These are phyloP conservation scores for Patella depressa DNA, from an alignment of 2,888 invertebrate genomes.

Conservation along the genomic window DNA sequence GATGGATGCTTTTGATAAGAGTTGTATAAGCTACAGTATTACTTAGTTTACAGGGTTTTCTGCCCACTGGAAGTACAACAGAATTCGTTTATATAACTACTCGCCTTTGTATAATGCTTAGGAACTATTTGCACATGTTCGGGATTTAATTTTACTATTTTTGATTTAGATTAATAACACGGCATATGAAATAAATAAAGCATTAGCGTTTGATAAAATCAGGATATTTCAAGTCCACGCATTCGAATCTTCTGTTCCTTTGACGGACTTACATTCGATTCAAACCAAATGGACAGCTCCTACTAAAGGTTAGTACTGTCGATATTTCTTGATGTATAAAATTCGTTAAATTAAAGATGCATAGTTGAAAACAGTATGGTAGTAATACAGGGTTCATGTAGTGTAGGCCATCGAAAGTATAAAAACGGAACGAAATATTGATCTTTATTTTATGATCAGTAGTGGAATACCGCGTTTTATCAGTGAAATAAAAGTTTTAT, in stretches of 20 bases:
- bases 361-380: too few relatives aligned
- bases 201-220: conserved; percentile 14
- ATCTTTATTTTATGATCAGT: too few relatives aligned
- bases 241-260: conserved; percentile 11
- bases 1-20: conserved; percentile 68
- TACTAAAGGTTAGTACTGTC: neutral
- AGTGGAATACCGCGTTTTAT: too few relatives aligned
- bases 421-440: too few relatives aligned
- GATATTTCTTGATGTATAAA: too few relatives aligned
- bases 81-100: conserved; percentile 44
- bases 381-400: too few relatives aligned
- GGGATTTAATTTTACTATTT: too few relatives aligned
- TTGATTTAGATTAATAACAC: conserved; percentile 12
- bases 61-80: conserved; percentile 7
- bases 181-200: conserved; percentile 14
- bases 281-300: neutral
- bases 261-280: conserved; percentile 5
- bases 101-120: conserved; percentile 21
- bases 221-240: conserved; percentile 10
- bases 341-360: too few relatives aligned
- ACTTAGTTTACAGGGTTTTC: conserved; percentile 30
- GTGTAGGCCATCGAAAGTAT: too few relatives aligned
- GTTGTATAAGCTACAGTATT: conserved; percentile 21
- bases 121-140: too few relatives aligned
- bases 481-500: too few relatives aligned